A percentile compares a stretch with the other conserved stretches of the same genome.
Evolutionary conservation across 2,797 vertebrate genomes (phyloP).

Genomic region (Oryzias sinensis): DNA sequence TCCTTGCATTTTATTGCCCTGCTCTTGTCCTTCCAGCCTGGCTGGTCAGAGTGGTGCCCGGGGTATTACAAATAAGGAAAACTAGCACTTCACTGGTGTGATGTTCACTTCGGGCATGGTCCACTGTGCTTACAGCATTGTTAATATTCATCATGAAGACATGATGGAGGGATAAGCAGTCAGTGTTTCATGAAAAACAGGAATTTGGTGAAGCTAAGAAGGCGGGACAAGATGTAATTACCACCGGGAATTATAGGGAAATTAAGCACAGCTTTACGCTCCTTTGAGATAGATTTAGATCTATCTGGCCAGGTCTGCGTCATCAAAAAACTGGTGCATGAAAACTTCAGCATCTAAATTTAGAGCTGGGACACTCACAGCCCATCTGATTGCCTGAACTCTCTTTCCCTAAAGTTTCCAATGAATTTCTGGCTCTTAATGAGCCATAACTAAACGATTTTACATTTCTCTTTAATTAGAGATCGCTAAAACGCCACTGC

Average conservation of each 20-base stretch:
- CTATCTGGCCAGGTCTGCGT: constrained; percentile 31
- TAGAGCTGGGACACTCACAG: constrained; percentile 13
- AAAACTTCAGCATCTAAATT: constrained; percentile 24
- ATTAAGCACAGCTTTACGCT: constrained; percentile 37
- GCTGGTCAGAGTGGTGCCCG: constrained; percentile 53
- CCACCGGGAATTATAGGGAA: constrained; percentile 37
- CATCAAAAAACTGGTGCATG: constrained; percentile 22
- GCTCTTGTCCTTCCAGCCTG: constrained; percentile 63
- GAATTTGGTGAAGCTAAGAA: constrained; percentile 45
- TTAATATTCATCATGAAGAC: constrained; percentile 28
- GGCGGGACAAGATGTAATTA: constrained; percentile 47
- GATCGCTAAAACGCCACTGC: constrained; percentile 59
- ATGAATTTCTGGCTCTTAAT: constrained; percentile 55
- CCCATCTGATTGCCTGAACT: constrained; percentile 45
- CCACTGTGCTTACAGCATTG: constrained; percentile 28
- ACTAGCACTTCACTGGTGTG: constrained; percentile 16
- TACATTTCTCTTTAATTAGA: constrained; percentile 75
- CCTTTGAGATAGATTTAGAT: constrained; percentile 13
- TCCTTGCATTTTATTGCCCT: constrained; percentile 72
- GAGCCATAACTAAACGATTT: constrained; percentile 69
- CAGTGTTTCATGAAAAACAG: constrained; percentile 42
- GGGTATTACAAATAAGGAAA: constrained; percentile 59
- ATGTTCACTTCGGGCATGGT: constrained; percentile 15
- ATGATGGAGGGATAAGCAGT: constrained; percentile 36
- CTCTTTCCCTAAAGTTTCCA: constrained; percentile 40